Evolutionary conservation across 2,113 vertebrate genomes (phyloP).

Genomic region (Macrotus californicus): DNA sequence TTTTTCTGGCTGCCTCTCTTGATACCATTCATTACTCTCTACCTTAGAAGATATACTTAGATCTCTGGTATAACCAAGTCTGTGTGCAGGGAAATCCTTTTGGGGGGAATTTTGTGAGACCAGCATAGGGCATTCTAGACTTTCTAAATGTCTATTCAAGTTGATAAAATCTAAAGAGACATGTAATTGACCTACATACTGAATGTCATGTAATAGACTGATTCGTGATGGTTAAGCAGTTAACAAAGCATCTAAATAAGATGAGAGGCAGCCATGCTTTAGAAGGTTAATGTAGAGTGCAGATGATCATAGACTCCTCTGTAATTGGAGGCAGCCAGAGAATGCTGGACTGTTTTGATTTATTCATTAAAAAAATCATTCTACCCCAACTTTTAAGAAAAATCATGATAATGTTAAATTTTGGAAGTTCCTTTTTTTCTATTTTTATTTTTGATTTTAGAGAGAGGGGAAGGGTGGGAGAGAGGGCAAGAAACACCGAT

Average conservation of each 20-base stretch:
- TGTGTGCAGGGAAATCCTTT: neutral
- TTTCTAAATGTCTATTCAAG: neutral
- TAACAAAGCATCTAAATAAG: neutral
- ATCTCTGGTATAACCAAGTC: neutral
- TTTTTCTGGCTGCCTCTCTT: neutral
- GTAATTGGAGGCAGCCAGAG: neutral
- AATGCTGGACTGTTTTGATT: neutral
- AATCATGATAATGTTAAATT: neutral
- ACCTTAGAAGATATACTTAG: neutral
- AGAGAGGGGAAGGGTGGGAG: too few species aligned
- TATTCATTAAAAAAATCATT: neutral
- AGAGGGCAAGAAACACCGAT: too few species aligned
- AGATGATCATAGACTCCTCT: neutral
- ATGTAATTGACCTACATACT: neutral
- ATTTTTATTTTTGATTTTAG: too few species aligned
- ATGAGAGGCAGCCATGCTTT: neutral
- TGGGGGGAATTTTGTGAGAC: neutral
- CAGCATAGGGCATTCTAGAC: neutral
- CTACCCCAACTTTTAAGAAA: neutral
- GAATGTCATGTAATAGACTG: neutral
- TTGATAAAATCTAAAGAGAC: slow-evolving; percentile 14
- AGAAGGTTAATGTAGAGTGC: neutral
- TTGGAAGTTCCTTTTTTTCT: neutral
- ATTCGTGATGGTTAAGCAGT: neutral
- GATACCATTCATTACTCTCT: neutral